phyloP scores from a whole-genome alignment of 2,797 vertebrate species.

The Gephyroberyx darwinii region DNA sequence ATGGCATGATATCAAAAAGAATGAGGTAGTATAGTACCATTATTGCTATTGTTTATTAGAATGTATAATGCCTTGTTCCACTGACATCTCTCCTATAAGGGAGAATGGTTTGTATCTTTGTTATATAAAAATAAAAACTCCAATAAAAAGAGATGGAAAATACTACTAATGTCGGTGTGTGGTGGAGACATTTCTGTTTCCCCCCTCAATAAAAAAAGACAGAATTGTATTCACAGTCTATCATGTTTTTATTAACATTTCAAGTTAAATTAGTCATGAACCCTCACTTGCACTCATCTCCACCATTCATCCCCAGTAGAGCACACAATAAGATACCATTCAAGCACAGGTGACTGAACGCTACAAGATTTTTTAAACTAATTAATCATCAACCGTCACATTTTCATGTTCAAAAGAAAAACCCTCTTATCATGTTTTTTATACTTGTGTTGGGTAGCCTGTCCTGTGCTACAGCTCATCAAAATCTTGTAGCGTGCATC shows the following conservation, averaged over 20 bases:
- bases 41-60: slow-evolving; percentile 44
- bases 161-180: not conserved
- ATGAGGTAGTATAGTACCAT: slow-evolving; percentile 47
- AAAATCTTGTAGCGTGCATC: slow-evolving; percentile 45
- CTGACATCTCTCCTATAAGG: slow-evolving; percentile 47
- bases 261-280: slow-evolving; percentile 66
- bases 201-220: not conserved
- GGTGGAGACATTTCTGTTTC: slow-evolving; percentile 10
- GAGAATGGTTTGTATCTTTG: slow-evolving; percentile 76
- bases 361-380: slow-evolving; percentile 33
- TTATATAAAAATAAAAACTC: slow-evolving; percentile 51
- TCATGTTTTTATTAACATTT: slow-evolving; percentile 70
- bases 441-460: slow-evolving; percentile 20
- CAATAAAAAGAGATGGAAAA: slow-evolving; percentile 67
- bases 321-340: slow-evolving; percentile 41
- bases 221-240: slow-evolving; percentile 35
- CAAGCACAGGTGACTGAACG: slow-evolving; percentile 37
- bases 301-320: slow-evolving; percentile 15
- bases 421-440: not conserved
- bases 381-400: slow-evolving; percentile 35
- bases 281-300: slow-evolving; percentile 30
- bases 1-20: slow-evolving; percentile 66
- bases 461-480: slow-evolving; percentile 17
- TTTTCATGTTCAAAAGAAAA: slow-evolving; percentile 52
- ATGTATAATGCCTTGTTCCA: slow-evolving; percentile 52